A percentile compares a stretch with the other conserved stretches of the same genome.
phyloP scores from a whole-genome alignment of 2,888 invertebrate species.

The Mesorhabditis spiculigera region DNA sequence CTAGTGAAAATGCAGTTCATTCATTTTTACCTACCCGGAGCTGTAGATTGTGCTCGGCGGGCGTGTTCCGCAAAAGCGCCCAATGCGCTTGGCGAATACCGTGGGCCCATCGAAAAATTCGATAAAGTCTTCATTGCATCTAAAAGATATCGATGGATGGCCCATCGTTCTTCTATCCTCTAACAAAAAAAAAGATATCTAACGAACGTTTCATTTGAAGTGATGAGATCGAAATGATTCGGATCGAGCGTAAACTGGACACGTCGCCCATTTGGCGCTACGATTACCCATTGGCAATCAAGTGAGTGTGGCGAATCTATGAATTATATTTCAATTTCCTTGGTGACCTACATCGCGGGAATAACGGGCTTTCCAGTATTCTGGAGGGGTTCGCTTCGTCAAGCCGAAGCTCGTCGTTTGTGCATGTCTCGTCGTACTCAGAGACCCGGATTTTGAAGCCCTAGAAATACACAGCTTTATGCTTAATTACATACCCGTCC shows the following conservation, averaged over 20 bases:
- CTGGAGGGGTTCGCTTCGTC: conserved; percentile 31
- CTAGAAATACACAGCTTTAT: conserved; percentile 16
- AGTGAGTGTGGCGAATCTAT: conserved; percentile 62
- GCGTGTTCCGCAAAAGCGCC: conserved; percentile 57
- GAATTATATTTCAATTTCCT: not conserved
- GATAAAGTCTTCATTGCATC: conserved; percentile 70
- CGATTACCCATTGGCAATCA: conserved; percentile 78
- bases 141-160: conserved; percentile 8
- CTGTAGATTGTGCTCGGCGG: conserved; percentile 50
- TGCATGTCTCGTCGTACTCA: conserved; percentile 45
- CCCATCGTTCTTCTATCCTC: not conserved
- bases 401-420: conserved; percentile 32
- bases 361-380: conserved; percentile 41
- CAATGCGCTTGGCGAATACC: conserved; percentile 69
- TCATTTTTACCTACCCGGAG: conserved; percentile 60
- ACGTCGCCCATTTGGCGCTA: conserved; percentile 68
- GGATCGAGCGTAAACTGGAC: conserved; percentile 66
- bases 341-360: conserved; percentile 31
- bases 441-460: conserved; percentile 41
- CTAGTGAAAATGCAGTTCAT: not conserved
- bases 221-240: conserved; percentile 32
- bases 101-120: conserved; percentile 82
- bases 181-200: not conserved
- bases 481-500: not conserved
- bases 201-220: not conserved